Percentiles rank a stretch among this genome's conserved stretches.
Conservation (phyloP, 2,888 invertebrate species). For the Liopterus haemorrhoidalis region DNA sequence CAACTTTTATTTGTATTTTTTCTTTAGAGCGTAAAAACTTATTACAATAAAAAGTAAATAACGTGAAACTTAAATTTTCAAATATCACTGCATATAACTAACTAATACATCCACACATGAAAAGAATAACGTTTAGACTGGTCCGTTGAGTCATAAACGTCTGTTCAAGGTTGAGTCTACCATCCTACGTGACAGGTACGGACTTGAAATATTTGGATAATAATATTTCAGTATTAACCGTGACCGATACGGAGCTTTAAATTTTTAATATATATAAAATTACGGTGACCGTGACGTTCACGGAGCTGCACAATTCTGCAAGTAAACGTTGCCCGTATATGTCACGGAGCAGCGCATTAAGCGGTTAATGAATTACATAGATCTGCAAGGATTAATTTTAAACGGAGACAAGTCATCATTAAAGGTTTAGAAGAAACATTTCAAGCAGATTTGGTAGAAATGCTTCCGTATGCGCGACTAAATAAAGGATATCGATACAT, state of each 20-base stretch:
- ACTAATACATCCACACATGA: slow-evolving; percentile 3
- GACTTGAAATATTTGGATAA: slow-evolving; percentile 5
- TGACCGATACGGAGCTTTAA: slow-evolving; percentile 5
- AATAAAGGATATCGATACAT: too few relatives aligned
- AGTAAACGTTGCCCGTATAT: slow-evolving; percentile 3
- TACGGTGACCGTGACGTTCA: slow-evolving; percentile 7
- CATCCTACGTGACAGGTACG: slow-evolving; percentile 2
- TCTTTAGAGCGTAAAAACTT: slow-evolving; percentile 1
- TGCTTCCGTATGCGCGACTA: too few relatives aligned
- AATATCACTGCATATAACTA: slow-evolving; percentile 5
- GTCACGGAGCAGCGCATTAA: slow-evolving; percentile 2
- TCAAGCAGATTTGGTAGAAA: too few relatives aligned
- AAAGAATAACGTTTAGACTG: slow-evolving; percentile 2
- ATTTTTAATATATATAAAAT: slow-evolving; percentile 3
- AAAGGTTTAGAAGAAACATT: too few relatives aligned
- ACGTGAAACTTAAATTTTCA: slow-evolving; percentile 3
- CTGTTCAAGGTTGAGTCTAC: slow-evolving; percentile 2
- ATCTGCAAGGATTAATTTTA: too few relatives aligned
- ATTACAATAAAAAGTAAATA: slow-evolving; percentile 1
- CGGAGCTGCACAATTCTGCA: slow-evolving; percentile 5
- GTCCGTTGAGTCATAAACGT: not conserved
- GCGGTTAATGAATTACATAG: slow-evolving; percentile 2
- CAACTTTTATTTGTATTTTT: slow-evolving; percentile 2
- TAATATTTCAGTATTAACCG: slow-evolving; percentile 4
- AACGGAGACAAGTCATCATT: too few relatives aligned